Evolutionary conservation across 1,140 invertebrate species (phyloP).

Genomic region (Trachymyrmex septentrionalis): DNA sequence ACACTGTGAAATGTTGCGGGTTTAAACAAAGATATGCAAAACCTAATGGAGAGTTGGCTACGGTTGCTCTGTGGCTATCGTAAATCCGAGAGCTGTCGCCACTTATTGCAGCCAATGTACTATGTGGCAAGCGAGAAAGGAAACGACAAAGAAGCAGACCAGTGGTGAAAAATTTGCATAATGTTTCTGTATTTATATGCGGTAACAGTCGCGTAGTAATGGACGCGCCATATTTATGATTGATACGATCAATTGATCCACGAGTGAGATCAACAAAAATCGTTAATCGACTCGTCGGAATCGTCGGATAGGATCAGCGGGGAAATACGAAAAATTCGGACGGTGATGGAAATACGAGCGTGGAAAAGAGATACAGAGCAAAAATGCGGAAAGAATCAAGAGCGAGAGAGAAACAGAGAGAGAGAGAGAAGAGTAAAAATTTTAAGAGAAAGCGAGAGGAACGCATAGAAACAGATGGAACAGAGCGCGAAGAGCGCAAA

Average conservation of each 20-base stretch:
- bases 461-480: conserved; percentile 13
- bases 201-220: not conserved
- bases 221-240: not conserved
- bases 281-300: not conserved
- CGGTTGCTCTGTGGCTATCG: not conserved
- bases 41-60: conserved; percentile 36
- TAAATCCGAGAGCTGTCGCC: conserved; percentile 42
- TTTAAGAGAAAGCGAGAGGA: not conserved
- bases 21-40: conserved; percentile 24
- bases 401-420: not conserved
- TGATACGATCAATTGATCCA: conserved; percentile 21
- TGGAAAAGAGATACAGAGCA: not conserved
- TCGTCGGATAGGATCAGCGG: not conserved
- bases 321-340: conserved; percentile 30
- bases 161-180: conserved; percentile 36
- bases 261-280: conserved; percentile 6
- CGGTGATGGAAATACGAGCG: not conserved
- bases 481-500: not conserved
- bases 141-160: conserved; percentile 20
- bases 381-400: not conserved
- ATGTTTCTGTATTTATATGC: conserved; percentile 23
- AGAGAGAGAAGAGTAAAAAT: not conserved
- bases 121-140: not conserved
- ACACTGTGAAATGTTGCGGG: not conserved
- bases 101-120: conserved; percentile 18